Evolutionary conservation across 2,797 vertebrate species (phyloP).

Genomic region (Anas capensis): DNA sequence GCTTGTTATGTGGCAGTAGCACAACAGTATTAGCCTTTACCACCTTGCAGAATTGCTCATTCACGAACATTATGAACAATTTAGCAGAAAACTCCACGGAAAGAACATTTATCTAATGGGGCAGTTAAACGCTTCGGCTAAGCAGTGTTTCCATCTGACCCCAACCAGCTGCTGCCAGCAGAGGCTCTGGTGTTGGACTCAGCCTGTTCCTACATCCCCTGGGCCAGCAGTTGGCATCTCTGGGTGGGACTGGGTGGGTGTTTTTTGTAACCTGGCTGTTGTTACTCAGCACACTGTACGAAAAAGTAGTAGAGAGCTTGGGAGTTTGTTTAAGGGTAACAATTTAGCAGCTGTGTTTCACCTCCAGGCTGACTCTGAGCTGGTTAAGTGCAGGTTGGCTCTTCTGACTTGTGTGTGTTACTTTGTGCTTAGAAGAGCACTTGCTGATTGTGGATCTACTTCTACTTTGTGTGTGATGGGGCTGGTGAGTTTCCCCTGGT

Average conservation of each 20-base stretch:
- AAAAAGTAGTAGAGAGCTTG: background rate
- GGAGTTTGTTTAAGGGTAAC: background rate
- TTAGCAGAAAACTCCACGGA: background rate
- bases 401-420: background rate
- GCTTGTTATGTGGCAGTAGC: background rate
- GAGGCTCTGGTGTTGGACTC: background rate
- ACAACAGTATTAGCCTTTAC: background rate
- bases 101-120: background rate
- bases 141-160: background rate
- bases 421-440: background rate
- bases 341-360: background rate
- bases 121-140: background rate
- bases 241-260: background rate
- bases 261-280: constrained; percentile 9
- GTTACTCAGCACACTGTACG: background rate
- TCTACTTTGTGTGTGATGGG: background rate
- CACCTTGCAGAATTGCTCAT: background rate
- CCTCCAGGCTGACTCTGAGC: background rate
- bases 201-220: background rate
- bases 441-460: background rate
- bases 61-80: background rate
- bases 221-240: background rate
- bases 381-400: background rate
- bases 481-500: background rate
- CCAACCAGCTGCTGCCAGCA: background rate